Evolutionary conservation across 2,888 invertebrate genomes (phyloP), one percentile per base, ranked within the genome.

Genomic region (Heliconius charithonia): DNA sequence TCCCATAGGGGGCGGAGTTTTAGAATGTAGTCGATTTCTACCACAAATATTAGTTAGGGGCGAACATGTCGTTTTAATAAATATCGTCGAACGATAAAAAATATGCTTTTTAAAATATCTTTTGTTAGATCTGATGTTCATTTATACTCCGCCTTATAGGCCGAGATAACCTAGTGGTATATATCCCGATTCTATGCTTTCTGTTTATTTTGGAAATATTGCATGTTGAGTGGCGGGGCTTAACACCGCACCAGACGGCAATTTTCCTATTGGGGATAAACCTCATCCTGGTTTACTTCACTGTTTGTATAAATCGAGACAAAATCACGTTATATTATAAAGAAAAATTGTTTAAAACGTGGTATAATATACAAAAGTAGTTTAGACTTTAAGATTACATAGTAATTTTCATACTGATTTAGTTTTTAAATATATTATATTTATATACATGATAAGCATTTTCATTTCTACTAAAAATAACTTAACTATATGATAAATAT

Each of bases 21-120:
- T 97, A 89, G 96, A 96, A 87, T 96, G 97, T 89, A 95, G 95
- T 62, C 95, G 97, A 65, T 95, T 96, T 84, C 90, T 97, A 27
- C 95, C 96, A 0, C 97, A 97, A 90, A 85, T 98, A 85, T 86
- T 98, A 90, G 91, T 98, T 77, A 95, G 97, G 69, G 98, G 98
- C 0, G 98, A 98, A 87, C 97, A 98, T 86, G 95, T 98, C 65
- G 97, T 96, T 51, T 87, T 96, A 75, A 92, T 97, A 78, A 92
- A 91, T 74, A 84, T 94, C 2, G 87, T 91, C 6, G 83, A 86
- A 63, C 80, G 83, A 75, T 83, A 81, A 16, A 22, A n/a, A 4
- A 3, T 0, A n/a, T 37, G 22, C 67, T 51, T 22, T 51, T 51
- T 51, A 51, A 22, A 22, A 67, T 62, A n/a, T 13, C n/a, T 62